These are phyloP conservation scores for Ctena decussata DNA, from an alignment of 2,888 invertebrate species.

Conservation along the genomic window DNA sequence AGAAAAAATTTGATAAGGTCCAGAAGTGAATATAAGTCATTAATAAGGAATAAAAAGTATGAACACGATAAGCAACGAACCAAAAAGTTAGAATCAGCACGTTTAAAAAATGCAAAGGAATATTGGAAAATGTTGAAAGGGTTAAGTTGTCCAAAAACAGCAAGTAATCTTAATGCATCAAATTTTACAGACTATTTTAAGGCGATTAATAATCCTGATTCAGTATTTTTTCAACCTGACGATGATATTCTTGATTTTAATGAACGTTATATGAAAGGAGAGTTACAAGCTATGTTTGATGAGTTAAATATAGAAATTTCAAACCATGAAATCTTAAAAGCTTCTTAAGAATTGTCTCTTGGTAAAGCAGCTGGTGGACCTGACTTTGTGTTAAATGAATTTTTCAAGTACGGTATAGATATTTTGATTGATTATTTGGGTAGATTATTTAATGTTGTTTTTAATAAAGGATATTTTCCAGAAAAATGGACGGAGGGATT, in stretches of 20 bases:
- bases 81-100: neutral
- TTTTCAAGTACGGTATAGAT: neutral
- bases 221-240: neutral
- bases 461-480: neutral
- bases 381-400: neutral
- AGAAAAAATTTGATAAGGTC: slow-evolving; percentile 3
- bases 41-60: neutral
- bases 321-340: neutral
- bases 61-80: slow-evolving; percentile 1
- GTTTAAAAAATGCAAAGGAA: slow-evolving; percentile 29
- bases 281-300: neutral
- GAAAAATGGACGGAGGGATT: neutral
- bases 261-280: neutral
- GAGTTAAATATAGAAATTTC: neutral
- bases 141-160: neutral
- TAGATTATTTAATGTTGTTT: neutral
- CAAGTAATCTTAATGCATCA: neutral
- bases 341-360: neutral
- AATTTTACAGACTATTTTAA: neutral
- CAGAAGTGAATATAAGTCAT: slow-evolving; percentile 8
- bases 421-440: neutral
- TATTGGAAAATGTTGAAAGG: slow-evolving; percentile 1
- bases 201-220: neutral
- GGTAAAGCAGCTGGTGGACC: neutral
- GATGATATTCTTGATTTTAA: neutral